Percentiles rank a stretch among this genome's conserved stretches.
Evolutionary conservation across 2,888 invertebrate genomes (phyloP).

Genomic region (Syritta pipiens): DNA sequence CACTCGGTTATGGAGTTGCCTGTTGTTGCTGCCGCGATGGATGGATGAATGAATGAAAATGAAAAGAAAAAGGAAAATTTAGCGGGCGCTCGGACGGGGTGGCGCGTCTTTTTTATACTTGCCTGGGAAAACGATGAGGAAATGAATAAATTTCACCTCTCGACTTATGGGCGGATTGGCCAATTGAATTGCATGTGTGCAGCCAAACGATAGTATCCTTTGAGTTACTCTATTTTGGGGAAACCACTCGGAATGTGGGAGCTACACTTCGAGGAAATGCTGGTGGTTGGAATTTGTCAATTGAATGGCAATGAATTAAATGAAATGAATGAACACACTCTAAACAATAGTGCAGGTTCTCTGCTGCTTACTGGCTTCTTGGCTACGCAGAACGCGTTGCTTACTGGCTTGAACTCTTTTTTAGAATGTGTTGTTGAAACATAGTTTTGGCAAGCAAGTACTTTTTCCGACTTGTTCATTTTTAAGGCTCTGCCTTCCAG

Average conservation of each 20-base stretch:
- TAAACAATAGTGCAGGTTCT: too few species aligned
- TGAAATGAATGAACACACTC: too few species aligned
- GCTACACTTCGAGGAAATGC: slow-evolving; percentile 66
- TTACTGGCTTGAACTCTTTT: too few species aligned
- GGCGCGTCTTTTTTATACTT: slow-evolving; percentile 49
- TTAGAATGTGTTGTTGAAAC: too few species aligned
- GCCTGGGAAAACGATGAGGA: slow-evolving; percentile 62
- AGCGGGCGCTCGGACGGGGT: slow-evolving; percentile 26
- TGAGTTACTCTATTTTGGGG: slow-evolving; percentile 63
- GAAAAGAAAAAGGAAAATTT: slow-evolving; percentile 62
- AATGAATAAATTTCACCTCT: slow-evolving; percentile 69
- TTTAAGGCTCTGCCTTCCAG: too few species aligned
- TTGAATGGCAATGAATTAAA: too few species aligned
- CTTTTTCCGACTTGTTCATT: too few species aligned
- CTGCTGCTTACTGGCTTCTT: too few species aligned
- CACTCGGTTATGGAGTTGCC: slow-evolving; percentile 19
- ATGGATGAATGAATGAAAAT: slow-evolving; percentile 54
- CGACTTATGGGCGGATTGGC: slow-evolving; percentile 68
- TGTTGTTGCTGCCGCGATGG: slow-evolving; percentile 27
- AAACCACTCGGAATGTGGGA: slow-evolving; percentile 64
- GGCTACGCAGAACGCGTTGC: too few species aligned
- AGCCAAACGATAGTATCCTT: slow-evolving; percentile 62
- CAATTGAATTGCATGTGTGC: slow-evolving; percentile 69
- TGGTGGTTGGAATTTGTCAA: slow-evolving; percentile 2
- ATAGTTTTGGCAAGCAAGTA: too few species aligned